Conservation (phyloP, 37 sponge, comb jelly and placozoan genomes). For the Chondrilla cf. caribensis region DNA sequence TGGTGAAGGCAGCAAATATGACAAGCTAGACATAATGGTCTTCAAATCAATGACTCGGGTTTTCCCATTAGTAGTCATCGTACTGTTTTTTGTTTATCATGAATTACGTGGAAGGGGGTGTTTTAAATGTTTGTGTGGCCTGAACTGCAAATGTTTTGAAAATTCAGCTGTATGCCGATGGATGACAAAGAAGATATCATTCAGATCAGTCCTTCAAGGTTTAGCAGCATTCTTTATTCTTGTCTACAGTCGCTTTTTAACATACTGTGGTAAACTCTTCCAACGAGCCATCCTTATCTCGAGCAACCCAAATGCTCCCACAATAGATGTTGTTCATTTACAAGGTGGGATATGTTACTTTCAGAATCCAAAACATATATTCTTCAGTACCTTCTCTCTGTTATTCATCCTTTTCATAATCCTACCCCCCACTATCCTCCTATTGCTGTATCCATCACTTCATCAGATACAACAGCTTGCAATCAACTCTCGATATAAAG, state of each 20-base stretch:
- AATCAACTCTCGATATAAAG: not conserved
- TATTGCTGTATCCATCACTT: not conserved
- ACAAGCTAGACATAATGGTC: not conserved
- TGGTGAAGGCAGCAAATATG: not conserved
- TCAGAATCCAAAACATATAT: not conserved
- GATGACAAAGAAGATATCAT: not conserved
- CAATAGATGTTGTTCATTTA: not conserved
- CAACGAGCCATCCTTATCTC: not conserved
- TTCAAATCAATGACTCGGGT: not conserved
- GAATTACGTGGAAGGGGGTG: not conserved
- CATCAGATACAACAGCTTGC: not conserved
- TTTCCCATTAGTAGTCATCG: not conserved
- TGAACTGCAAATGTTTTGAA: not conserved
- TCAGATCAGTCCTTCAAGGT: not conserved
- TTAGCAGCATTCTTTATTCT: conserved; percentile 2
- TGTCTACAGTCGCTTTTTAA: not conserved
- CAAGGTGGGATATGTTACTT: not conserved
- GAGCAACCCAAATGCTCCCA: not conserved
- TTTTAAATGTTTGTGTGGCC: not conserved
- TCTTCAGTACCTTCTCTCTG: not conserved
- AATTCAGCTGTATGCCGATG: not conserved
- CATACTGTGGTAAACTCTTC: not conserved
- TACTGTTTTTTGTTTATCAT: too few species aligned
- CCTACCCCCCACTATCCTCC: not conserved
- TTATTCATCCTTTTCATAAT: not conserved